A percentile compares a stretch with the other conserved stretches of the same genome.
phyloP scores from a whole-genome alignment of 2,888 invertebrate species.

The Notodonta dromedarius region DNA sequence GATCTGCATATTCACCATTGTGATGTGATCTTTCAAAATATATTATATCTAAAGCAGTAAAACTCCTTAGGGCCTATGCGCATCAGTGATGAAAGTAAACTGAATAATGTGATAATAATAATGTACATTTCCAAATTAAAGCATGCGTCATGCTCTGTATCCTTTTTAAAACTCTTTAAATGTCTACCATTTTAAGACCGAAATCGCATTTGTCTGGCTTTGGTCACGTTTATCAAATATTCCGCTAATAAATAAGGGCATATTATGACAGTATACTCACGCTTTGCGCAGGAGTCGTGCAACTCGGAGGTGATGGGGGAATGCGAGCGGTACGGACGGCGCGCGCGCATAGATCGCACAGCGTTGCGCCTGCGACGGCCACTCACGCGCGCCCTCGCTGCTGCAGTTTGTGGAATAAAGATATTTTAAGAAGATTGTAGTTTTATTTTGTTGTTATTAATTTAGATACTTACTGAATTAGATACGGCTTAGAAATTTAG shows the following conservation, averaged over 20 bases:
- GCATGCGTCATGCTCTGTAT: too few relatives aligned
- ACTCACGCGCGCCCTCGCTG: conserved; percentile 58
- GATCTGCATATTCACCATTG: too few relatives aligned
- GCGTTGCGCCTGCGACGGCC: conserved; percentile 61
- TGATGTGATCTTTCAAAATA: too few relatives aligned
- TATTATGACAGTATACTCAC: conserved; percentile 43
- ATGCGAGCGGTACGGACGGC: conserved; percentile 64
- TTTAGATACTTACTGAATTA: too few relatives aligned
- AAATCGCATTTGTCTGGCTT: conserved; percentile 18
- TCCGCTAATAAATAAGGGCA: conserved; percentile 48
- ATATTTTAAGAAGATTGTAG: conserved; percentile 19
- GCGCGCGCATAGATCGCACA: conserved; percentile 64
- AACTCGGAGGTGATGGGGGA: conserved; percentile 74
- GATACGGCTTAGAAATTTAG: too few relatives aligned
- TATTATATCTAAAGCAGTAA: too few relatives aligned
- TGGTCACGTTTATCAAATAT: conserved; percentile 42
- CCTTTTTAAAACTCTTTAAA: too few relatives aligned
- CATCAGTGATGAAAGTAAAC: too few relatives aligned
- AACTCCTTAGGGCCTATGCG: too few relatives aligned
- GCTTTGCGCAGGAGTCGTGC: conserved; percentile 74
- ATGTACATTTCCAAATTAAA: too few relatives aligned
- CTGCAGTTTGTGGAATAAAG: conserved; percentile 65
- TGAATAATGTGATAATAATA: too few relatives aligned
- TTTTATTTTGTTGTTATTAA: conserved; percentile 25
- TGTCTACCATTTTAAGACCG: too few relatives aligned